Percentiles rank a stretch among this genome's conserved stretches.
phyloP scores from a whole-genome alignment of 2,797 vertebrate species.

The Sebastes umbrosus region DNA sequence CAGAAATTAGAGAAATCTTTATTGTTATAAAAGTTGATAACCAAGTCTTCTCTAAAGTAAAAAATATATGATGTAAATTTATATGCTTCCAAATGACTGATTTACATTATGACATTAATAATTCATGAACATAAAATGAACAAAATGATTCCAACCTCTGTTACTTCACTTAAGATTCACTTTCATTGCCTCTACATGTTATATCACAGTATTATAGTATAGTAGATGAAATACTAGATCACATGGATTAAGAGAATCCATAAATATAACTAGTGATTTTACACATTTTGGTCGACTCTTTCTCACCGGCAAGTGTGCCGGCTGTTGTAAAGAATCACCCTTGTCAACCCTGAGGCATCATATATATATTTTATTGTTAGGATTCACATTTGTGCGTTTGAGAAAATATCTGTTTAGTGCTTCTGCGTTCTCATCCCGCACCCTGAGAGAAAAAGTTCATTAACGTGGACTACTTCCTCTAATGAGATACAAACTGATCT shows the following conservation, averaged over 20 bases:
- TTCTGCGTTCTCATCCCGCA: not conserved
- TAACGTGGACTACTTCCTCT: slow-evolving; percentile 19
- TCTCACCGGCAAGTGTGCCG: not conserved
- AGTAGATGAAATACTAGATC: not conserved
- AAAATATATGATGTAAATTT: not conserved
- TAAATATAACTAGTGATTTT: not conserved
- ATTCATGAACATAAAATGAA: slow-evolving; percentile 1
- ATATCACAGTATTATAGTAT: not conserved
- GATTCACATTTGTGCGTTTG: not conserved
- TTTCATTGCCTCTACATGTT: not conserved
- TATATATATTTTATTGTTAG: not conserved
- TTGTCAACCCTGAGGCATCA: slow-evolving; percentile 2
- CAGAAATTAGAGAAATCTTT: not conserved
- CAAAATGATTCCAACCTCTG: not conserved
- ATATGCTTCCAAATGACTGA: not conserved
- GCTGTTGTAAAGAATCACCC: not conserved
- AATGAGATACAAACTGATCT: slow-evolving; percentile 48
- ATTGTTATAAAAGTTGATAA: not conserved
- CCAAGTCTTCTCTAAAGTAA: not conserved
- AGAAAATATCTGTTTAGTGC: slow-evolving; percentile 7
- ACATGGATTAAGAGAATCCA: not conserved
- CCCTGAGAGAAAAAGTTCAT: slow-evolving; percentile 39
- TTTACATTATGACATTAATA: not conserved
- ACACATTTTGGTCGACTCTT: not conserved
- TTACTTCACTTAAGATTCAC: not conserved